Evolutionary conservation across 35 echinoderm and acorn worm genomes (phyloP).

Genomic region (Amphiura filiformis): DNA sequence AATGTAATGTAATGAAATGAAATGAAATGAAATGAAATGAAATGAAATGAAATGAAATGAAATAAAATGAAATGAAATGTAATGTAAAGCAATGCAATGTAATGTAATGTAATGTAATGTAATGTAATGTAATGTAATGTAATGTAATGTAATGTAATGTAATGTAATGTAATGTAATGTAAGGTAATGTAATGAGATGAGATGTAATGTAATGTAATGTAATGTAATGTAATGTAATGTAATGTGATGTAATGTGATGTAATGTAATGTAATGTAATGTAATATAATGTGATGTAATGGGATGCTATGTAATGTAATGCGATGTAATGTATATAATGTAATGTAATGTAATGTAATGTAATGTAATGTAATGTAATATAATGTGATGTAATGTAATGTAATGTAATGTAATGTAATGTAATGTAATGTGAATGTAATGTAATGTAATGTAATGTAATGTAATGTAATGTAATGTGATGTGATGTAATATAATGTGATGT

Average conservation of each 20-base stretch:
- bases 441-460: neutral
- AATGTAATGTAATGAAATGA: too few relatives aligned
- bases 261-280: neutral
- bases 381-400: neutral
- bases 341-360: neutral
- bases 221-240: neutral
- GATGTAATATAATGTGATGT: neutral
- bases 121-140: neutral
- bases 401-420: neutral
- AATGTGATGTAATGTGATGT: neutral
- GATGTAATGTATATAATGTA: too few relatives aligned
- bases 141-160: neutral
- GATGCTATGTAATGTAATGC: neutral
- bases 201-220: neutral
- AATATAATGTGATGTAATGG: too few relatives aligned
- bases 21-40: conserved; percentile 17
- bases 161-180: neutral
- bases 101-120: neutral
- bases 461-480: neutral
- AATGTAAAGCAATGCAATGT: too few relatives aligned
- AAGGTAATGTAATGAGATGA: too few relatives aligned
- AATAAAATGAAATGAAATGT: neutral
- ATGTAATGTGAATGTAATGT: too few relatives aligned
- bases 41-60: conserved; percentile 22
- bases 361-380: neutral